Evolutionary conservation across 1,140 invertebrate species (phyloP), one percentile per base, ranked within the genome.

Genomic region (Phthorimaea operculella): DNA sequence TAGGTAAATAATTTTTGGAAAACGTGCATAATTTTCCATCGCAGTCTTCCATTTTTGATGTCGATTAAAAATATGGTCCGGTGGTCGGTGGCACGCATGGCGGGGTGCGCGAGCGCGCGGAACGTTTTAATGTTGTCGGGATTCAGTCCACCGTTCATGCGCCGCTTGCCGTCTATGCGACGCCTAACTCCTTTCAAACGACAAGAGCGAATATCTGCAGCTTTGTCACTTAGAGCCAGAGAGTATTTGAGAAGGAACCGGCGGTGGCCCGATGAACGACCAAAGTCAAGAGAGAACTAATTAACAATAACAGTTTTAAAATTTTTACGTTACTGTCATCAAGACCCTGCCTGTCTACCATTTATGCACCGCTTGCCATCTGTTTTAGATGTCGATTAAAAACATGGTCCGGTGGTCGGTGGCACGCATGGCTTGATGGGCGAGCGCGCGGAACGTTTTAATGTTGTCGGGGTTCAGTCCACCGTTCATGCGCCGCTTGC

Each of bases 371-470:
- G n/a, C n/a, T n/a, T n/a, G n/a, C n/a, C n/a, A n/a, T 2, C 21
- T 6, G 6, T 28, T 28, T 28, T 28, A 4, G 21, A 6, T 4
- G 21, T 28, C 21, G 6, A 6, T 28, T 71, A 63, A 70, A 73
- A 73, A 74, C 69, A 79, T 72, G 76, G 73, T 74, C 70, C 66
- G 70, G 64, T 73, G 78, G 52, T 49, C 70, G 54, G 28, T 28
- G 53, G 54, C 66, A 72, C 73, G 78, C 76, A 70, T 76, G 72
- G 70, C 51, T 68, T 51, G 54, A 65, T 55, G 64, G 50, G 62
- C 71, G 66, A 74, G 68, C 74, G 72, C 68, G 71, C 63, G 75
- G 72, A 75, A 78, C 68, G 66, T 79, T 82, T 82, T 82, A 82
- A 79, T 79, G 74, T 78, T 64, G 63, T 60, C 54, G 57, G 44